Evolutionary conservation across 2,797 vertebrate genomes (phyloP), one percentile per base, ranked within the genome.

Genomic region (Tenualosa ilisha): DNA sequence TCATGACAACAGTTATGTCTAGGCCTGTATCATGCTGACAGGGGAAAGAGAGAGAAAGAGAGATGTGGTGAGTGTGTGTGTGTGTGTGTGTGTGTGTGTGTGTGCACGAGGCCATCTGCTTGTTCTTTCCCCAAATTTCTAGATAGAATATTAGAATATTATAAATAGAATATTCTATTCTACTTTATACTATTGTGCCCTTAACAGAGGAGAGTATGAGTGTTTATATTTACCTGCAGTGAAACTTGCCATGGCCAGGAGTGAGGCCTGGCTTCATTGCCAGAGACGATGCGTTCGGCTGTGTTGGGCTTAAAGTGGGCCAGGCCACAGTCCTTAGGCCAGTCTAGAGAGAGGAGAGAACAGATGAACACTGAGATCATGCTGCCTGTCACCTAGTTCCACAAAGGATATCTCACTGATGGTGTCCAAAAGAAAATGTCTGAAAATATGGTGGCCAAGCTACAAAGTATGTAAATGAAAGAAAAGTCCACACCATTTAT

Each of bases 231-330:
- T 94, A 95, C 95, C 95, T 96, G 95, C 88, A 96, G 90, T 15
- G 95, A 96, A 59, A 96, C 95, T 89, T 96, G 95, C 95, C 95
- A 96, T 43, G 96, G 96, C 95, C 95, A 96, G 7, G 96, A 96
- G 85, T 92, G 94, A 50, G 95, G 94, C 84, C 95, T 93, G 81
- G 94, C 95, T 87, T 97, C 95, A 3, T 94, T 95, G 24, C 95
- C 96, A 0, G 93, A 95, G 79, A 94, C 90, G 61, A 96, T 95
- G 89, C 95, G 95, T 88, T 95, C 95, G 5, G 87, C 86, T 56
- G 95, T 94, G 86, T 94, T 96, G 82, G 96, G 96, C 84, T 95
- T 96, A 89, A 96, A 96, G 89, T 96, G 92, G 31, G 94, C 53
- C 89, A 92, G 92, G 0, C 96, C 95, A 54, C 96, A 96, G 86